phyloP scores from a whole-genome alignment of 2,113 vertebrate species.

The Ctenodactylus gundi region DNA sequence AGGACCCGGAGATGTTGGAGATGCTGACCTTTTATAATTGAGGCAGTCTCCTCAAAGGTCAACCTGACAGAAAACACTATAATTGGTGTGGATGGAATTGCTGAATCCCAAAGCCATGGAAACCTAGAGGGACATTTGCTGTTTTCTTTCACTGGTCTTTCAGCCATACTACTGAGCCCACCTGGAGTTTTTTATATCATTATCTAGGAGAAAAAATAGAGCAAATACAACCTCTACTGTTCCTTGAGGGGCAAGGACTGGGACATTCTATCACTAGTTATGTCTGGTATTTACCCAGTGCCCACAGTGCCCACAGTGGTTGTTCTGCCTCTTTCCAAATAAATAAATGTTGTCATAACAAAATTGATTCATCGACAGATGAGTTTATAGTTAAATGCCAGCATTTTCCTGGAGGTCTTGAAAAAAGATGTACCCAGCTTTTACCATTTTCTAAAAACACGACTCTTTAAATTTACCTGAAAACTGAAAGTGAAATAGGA shows the following conservation, averaged over 20 bases:
- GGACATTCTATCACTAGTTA: not conserved
- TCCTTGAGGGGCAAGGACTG: not conserved
- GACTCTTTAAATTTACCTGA: not conserved
- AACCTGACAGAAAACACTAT: conserved; percentile 63
- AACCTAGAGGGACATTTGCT: not conserved
- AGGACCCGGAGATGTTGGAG: conserved; percentile 56
- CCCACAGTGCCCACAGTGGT: not conserved
- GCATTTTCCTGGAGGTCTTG: not conserved
- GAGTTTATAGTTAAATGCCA: not conserved
- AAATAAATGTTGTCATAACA: not conserved
- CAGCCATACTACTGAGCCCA: not conserved
- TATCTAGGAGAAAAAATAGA: not conserved
- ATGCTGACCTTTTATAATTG: conserved; percentile 74
- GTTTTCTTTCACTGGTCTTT: not conserved
- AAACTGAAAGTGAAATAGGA: not conserved
- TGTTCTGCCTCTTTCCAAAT: not conserved
- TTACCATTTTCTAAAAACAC: not conserved
- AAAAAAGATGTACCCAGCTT: not conserved
- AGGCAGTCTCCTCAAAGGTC: conserved; percentile 72
- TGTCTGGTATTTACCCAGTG: not conserved
- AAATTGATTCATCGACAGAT: too few species aligned
- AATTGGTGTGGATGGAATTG: conserved; percentile 58
- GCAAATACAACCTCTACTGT: not conserved
- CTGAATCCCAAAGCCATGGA: not conserved
- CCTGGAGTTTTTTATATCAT: not conserved